These are phyloP conservation scores for Neodontobutis hainanensis DNA, from an alignment of 2,113 vertebrate genomes.

Conservation along the genomic window DNA sequence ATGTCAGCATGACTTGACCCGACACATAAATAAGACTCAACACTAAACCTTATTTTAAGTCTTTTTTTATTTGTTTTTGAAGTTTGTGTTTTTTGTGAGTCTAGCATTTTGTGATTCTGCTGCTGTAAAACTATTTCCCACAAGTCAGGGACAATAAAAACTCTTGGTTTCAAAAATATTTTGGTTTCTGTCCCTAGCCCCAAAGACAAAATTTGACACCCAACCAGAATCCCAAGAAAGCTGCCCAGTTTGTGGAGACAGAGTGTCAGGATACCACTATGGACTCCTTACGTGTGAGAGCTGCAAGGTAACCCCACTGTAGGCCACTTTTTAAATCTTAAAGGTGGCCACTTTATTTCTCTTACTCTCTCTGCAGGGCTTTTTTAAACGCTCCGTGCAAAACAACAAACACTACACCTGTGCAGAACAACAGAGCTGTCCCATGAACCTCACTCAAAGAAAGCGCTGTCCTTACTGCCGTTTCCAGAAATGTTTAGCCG, in stretches of 20 bases:
- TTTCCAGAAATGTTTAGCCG: constrained; percentile 83
- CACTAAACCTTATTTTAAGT: too few relatives aligned
- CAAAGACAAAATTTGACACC: constrained; percentile 52
- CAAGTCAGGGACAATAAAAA: too few relatives aligned
- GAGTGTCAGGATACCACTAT: constrained; percentile 82
- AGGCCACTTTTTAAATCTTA: not conserved
- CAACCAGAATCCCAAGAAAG: constrained; percentile 48
- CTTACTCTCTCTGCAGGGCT: constrained; percentile 70
- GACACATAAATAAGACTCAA: too few relatives aligned
- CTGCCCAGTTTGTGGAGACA: constrained; percentile 81
- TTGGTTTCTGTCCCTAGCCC: constrained; percentile 52
- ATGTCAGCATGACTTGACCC: too few relatives aligned
- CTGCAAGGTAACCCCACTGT: constrained; percentile 74
- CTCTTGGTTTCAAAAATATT: not conserved
- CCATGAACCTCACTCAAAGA: constrained; percentile 79
- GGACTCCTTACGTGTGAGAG: constrained; percentile 82
- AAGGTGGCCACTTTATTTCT: not conserved
- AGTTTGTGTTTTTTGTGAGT: too few relatives aligned
- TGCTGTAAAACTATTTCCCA: too few relatives aligned
- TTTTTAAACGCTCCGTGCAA: constrained; percentile 85
- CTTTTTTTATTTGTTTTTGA: too few relatives aligned
- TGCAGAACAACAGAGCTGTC: constrained; percentile 77
- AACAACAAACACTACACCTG: constrained; percentile 83
- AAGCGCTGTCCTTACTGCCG: constrained; percentile 83
- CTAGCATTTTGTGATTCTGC: too few relatives aligned